A percentile compares a stretch with the other conserved stretches of the same genome.
These are phyloP conservation scores for Aptenodytes patagonicus DNA, from an alignment of 2,113 vertebrate species.

Conservation along the genomic window DNA sequence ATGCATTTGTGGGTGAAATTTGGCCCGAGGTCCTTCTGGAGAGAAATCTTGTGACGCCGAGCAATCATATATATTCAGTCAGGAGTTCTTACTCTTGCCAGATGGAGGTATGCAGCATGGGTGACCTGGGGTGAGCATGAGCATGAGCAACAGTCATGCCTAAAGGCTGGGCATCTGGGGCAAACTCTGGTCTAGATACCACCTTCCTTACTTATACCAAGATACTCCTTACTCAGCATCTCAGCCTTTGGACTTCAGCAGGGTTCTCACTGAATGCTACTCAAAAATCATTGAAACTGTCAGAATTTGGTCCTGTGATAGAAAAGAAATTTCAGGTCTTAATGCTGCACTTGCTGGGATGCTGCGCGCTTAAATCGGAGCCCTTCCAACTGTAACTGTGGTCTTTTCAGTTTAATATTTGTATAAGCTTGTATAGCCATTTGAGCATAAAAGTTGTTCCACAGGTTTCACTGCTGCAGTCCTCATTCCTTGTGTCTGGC, in stretches of 20 bases:
- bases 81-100: neutral
- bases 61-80: neutral
- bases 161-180: neutral
- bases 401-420: neutral
- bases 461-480: neutral
- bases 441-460: neutral
- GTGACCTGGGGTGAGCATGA: slow-evolving; percentile 13
- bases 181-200: neutral
- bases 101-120: neutral
- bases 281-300: neutral
- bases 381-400: neutral
- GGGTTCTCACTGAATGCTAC: neutral
- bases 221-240: neutral
- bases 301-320: neutral
- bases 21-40: slow-evolving; percentile 35
- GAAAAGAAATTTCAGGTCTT: neutral
- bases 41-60: slow-evolving; percentile 19
- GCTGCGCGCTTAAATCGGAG: neutral
- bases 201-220: neutral
- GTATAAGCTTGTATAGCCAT: neutral
- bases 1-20: slow-evolving; percentile 35
- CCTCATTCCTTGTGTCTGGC: neutral
- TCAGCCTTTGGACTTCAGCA: neutral
- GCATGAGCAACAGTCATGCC: neutral
- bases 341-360: neutral